Evolutionary conservation across 2,797 vertebrate genomes (phyloP).

Genomic region (Crenuchus spilurus): DNA sequence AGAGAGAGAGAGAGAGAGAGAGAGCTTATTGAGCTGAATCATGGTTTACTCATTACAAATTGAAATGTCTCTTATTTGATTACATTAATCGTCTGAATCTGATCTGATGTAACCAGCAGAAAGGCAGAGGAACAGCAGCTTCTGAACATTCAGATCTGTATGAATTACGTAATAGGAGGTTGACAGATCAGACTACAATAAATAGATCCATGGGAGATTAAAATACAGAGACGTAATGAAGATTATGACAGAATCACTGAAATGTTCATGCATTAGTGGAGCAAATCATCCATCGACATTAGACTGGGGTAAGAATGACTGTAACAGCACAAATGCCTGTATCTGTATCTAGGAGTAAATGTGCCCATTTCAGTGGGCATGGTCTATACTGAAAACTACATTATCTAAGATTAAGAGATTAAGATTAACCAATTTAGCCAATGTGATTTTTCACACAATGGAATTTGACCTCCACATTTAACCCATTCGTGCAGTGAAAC

Average conservation of each 20-base stretch:
- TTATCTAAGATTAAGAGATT: no score
- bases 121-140: background rate
- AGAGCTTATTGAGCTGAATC: background rate
- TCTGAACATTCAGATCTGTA: background rate
- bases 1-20: background rate
- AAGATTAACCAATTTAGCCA: no score
- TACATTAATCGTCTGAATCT: background rate
- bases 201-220: background rate
- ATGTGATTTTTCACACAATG: no score
- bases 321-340: no score
- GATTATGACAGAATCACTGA: background rate
- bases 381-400: no score
- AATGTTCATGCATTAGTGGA: background rate
- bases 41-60: background rate
- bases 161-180: background rate
- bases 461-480: no score
- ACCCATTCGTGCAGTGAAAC: no score
- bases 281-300: background rate
- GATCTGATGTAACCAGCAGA: background rate
- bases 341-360: no score
- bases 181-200: no score
- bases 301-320: no score
- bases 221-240: background rate
- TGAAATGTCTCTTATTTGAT: background rate
- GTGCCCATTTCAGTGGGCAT: no score